Evolutionary conservation across 2,888 invertebrate genomes (phyloP), one percentile per base, ranked within the genome.

Genomic region (Brachyopa scutellaris): DNA sequence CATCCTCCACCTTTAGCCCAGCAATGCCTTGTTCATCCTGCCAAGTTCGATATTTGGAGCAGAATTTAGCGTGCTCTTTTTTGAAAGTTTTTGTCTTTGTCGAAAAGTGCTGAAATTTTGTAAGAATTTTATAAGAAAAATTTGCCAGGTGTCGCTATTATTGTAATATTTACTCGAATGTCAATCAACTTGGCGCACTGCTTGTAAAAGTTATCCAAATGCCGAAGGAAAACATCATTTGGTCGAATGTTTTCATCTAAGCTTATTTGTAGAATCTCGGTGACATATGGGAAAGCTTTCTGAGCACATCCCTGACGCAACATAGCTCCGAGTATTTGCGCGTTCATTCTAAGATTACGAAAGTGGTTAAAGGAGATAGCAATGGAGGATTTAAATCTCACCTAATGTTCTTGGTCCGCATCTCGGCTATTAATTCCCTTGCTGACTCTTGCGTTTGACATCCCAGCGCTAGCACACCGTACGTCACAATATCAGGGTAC

Each of bases 401-500:
- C 95, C 93, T 92, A 59, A 94, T 92, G 72, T 93, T 92, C 77
- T 93, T 92, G 49, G 92, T 91, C 66, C 93, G 91, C 94, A 98
- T 95, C 88, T 95, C 93, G 31, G 91, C 88, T 0, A 97, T 87
- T 6, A 98, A 91, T 85, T 93, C 91, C 53, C 92, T 89, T 2
- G 95, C 95, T 85, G 93, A 92, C 26, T 92, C 91, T 84, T 92
- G 91, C 3, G 92, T 93, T 74, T 90, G 91, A 88, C 98, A 98
- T 8, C 95, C 93, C 86, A 97, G 90, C 0, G 98, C 95, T 74
- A 98, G 89, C 1, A 95, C 94, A 40, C 97, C 97, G 91, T 95
- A 98, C 0, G 98, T 98, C 85, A 96, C 92, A 85, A 97, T 92
- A 89, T 97, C 93, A 0, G 95, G 94, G 83, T 91, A 90, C 19